Conservation (phyloP, 92 coral and sea anemone genomes). For the Scolanthus callimorphus region DNA sequence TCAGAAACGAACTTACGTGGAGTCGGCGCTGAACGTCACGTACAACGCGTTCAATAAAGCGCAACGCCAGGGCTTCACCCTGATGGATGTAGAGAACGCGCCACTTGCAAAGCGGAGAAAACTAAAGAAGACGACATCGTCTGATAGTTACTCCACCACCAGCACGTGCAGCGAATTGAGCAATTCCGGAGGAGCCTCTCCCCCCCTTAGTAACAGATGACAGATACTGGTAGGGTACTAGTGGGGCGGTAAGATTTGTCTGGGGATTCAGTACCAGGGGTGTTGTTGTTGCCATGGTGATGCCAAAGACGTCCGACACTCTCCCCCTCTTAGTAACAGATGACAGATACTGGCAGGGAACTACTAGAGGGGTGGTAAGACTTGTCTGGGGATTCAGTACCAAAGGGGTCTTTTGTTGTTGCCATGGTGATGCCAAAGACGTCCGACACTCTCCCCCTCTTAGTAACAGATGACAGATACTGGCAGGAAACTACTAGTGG, state of each 20-base stretch:
- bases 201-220: constrained; percentile 57
- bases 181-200: constrained; percentile 79
- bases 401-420: no score
- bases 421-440: no score
- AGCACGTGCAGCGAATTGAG: constrained; percentile 76
- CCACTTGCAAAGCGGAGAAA: constrained; percentile 98
- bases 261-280: no score
- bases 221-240: constrained; percentile 3
- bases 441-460: constrained; percentile 69
- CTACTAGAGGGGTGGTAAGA: not conserved
- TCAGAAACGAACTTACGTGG: constrained; percentile 92
- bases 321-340: constrained; percentile 61
- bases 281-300: no score
- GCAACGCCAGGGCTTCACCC: constrained; percentile 82
- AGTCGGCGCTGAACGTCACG: constrained; percentile 95
- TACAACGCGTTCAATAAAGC: constrained; percentile 95
- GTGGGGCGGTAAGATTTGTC: no score
- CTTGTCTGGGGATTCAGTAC: no score
- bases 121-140: constrained; percentile 87
- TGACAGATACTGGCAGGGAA: constrained; percentile 28
- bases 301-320: no score
- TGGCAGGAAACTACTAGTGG: not conserved
- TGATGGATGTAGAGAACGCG: constrained; percentile 95
- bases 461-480: constrained; percentile 56
- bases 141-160: constrained; percentile 86